Base-by-base conservation (phyloP, 2,888 invertebrate genomes). In the Pardosa pseudoannulata region DNA sequence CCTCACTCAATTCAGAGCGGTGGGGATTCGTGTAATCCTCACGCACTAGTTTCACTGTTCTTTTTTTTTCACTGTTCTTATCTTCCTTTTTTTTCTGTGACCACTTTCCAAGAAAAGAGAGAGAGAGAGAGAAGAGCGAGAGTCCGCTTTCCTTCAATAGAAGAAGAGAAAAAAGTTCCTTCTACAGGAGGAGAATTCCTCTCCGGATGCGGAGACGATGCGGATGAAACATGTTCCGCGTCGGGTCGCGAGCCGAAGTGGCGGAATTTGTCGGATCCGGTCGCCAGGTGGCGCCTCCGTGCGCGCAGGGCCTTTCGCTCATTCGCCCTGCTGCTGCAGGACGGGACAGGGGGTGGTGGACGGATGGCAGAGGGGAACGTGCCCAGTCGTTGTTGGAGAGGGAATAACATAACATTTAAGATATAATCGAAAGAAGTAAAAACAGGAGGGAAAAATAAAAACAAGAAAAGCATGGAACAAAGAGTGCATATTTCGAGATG, bases 181-280 rank as follows among this genome's bases (percentile, higher is more conserved):
- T 13, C 29, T 11, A 19, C 29, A 29, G 13, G 16, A 13, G 13
- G 28, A 29, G 28, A 65, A 73, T 73, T 50, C 23, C 68, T 62
- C 46, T 62, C 23, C 74, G 76, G 82, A 78, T 70, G 78, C 76
- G 39, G 67, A 67, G 72, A 65, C 79, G 79, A 79, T 83, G 82
- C 83, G 73, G 83, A 46, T 64, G 31, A 70, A 32, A 50, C 73
- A 31, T 76, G 29, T 74, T 78, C 64, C 72, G 64, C 39, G 62
- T 65, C 41, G 11, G 78, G 36, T 27, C 36, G 50, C 78, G 65
- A 67, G 46, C 74, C 65, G 72, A 56, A 78, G 78, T 85, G 83
- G 56, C 67, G 67, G 78, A 73, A 72, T 85, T 56, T 85, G 56
- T 67, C 50, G 36, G 56, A 78, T 85, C 27, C 50, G 32, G 36